Evolutionary conservation across 2,888 invertebrate genomes (phyloP).

Genomic region (Lycia hirtaria): DNA sequence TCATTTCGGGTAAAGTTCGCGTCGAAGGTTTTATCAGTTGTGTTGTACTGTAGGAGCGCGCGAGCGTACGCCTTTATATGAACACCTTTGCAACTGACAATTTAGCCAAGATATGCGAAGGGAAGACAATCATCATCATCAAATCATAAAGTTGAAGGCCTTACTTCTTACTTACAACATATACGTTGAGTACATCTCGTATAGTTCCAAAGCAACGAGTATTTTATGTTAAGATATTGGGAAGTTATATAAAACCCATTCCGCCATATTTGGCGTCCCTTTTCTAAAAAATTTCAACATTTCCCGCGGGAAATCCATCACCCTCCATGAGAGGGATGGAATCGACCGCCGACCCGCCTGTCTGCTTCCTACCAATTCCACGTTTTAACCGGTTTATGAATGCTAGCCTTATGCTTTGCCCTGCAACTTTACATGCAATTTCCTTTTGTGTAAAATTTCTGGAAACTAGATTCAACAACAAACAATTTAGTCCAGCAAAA

Average conservation of each 20-base stretch:
- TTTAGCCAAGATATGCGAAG: no score
- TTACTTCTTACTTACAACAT: no score
- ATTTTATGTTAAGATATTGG: slow-evolving; percentile 25
- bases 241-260: slow-evolving; percentile 32
- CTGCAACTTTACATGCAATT: neutral
- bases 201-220: slow-evolving; percentile 11
- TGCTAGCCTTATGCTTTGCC: neutral
- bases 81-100: no score
- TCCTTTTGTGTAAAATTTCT: no score
- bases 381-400: slow-evolving; percentile 22
- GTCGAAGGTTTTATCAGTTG: no score
- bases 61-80: no score
- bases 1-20: no score
- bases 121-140: no score
- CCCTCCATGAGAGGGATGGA: slow-evolving; percentile 22
- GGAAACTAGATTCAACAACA: no score
- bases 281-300: slow-evolving; percentile 32
- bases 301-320: slow-evolving; percentile 37
- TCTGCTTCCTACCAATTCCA: slow-evolving; percentile 10
- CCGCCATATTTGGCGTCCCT: slow-evolving; percentile 25
- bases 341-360: slow-evolving; percentile 28
- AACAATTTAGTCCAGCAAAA: no score
- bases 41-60: no score
- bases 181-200: neutral
- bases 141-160: no score